phyloP scores from a whole-genome alignment of 1,140 invertebrate genomes.

The Danaus plexippus region DNA sequence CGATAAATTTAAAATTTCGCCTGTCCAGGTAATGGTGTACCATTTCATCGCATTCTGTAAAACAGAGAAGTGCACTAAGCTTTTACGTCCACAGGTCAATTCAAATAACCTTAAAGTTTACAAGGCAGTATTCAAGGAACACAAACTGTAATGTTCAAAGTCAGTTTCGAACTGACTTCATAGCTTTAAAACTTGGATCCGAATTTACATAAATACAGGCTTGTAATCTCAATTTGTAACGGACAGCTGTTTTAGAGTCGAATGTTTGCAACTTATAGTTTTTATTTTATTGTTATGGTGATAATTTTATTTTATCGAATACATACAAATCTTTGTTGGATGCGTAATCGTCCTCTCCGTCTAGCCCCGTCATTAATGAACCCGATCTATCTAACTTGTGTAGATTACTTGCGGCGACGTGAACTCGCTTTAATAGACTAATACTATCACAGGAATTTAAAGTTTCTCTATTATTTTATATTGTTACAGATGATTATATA shows the following conservation, averaged over 20 bases:
- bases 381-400: constrained; percentile 25
- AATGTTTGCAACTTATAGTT: constrained; percentile 12
- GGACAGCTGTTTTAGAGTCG: constrained; percentile 14
- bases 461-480: too few relatives aligned
- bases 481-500: too few relatives aligned
- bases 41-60: too few relatives aligned
- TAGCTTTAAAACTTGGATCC: constrained; percentile 21
- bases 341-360: constrained; percentile 9
- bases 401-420: constrained; percentile 21
- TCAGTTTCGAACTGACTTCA: constrained; percentile 15
- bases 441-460: constrained; percentile 7
- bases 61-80: too few relatives aligned
- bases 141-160: constrained; percentile 13
- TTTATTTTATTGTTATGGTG: background rate
- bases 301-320: background rate
- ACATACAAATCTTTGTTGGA: constrained; percentile 1
- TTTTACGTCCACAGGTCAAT: constrained; percentile 9
- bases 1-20: too few relatives aligned
- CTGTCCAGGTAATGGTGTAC: too few relatives aligned
- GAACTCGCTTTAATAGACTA: constrained; percentile 19
- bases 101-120: constrained; percentile 16
- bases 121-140: constrained; percentile 14
- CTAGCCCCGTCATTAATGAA: constrained; percentile 24
- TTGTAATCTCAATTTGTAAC: constrained; percentile 16
- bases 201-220: constrained; percentile 20